A percentile compares a stretch with the other conserved stretches of the same genome.
phyloP scores from a whole-genome alignment of 2,113 vertebrate species.

The Megaceryle maxima region DNA sequence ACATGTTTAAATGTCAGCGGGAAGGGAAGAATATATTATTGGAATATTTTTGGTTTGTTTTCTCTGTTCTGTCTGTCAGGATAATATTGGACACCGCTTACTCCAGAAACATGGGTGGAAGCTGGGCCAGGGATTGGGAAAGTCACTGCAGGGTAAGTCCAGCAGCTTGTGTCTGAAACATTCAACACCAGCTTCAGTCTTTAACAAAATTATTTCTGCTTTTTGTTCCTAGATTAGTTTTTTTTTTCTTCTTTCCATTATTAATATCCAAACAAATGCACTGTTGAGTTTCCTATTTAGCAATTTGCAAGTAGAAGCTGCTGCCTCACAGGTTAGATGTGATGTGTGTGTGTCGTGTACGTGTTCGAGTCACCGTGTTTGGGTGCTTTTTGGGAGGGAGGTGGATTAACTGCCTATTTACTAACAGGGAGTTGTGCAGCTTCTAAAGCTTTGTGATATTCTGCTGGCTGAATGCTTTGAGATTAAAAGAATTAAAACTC shows the following conservation, averaged over 20 bases:
- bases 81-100: conserved; percentile 99
- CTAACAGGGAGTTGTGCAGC: not conserved
- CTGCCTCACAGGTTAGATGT: not conserved
- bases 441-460: not conserved
- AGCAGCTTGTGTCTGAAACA: conserved; percentile 20
- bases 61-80: conserved; percentile 96
- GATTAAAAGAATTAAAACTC: not conserved
- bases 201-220: not conserved
- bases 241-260: not conserved
- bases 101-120: conserved; percentile 99
- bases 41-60: conserved; percentile 99
- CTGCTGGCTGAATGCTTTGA: not conserved
- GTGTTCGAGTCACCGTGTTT: not conserved
- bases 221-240: conserved; percentile 52
- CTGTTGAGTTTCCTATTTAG: conserved; percentile 12
- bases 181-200: not conserved
- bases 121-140: conserved; percentile 98
- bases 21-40: conserved; percentile 98
- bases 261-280: conserved; percentile 12
- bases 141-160: conserved; percentile 98
- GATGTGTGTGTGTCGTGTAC: not conserved
- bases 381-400: not conserved
- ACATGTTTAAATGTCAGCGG: conserved; percentile 77
- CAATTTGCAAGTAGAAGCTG: conserved; percentile 46
- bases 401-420: not conserved